Percentiles rank a stretch among this genome's conserved stretches.
Conservation (phyloP, 1,140 invertebrate genomes). For the Bombus balteatus region DNA sequence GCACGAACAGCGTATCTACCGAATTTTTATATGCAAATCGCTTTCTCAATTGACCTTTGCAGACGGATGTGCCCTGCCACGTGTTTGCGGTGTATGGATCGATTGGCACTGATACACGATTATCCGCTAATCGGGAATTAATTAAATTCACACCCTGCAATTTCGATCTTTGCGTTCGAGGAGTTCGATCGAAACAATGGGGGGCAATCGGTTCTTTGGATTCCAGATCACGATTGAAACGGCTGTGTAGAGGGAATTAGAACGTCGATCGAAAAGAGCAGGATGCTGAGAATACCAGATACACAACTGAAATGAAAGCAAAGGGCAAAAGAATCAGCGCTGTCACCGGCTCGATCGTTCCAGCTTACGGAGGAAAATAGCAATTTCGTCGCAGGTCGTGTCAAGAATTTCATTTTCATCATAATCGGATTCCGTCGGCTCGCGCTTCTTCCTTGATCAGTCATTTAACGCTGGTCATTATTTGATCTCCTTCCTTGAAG, state of each 20-base stretch:
- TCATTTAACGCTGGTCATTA: background rate
- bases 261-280: background rate
- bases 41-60: constrained; percentile 46
- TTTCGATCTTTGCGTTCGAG: background rate
- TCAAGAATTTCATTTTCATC: constrained; percentile 11
- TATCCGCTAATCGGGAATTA: constrained; percentile 46
- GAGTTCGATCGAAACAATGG: no score
- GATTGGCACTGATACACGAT: constrained; percentile 28
- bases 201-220: background rate
- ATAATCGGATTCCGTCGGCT: background rate
- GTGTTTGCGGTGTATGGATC: constrained; percentile 44
- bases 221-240: background rate
- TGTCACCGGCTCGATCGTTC: constrained; percentile 18
- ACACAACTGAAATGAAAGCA: background rate
- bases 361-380: constrained; percentile 7
- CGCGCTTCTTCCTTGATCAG: background rate
- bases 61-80: background rate
- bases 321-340: constrained; percentile 35
- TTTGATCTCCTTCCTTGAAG: background rate
- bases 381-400: constrained; percentile 25
- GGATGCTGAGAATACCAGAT: background rate
- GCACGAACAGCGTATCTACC: background rate
- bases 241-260: background rate
- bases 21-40: constrained; percentile 52
- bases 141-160: constrained; percentile 37